Percentiles rank a stretch among this genome's conserved stretches.
These are phyloP conservation scores for Meloidogyne floridensis DNA, from an alignment of 1,140 invertebrate species.

Conservation along the genomic window DNA sequence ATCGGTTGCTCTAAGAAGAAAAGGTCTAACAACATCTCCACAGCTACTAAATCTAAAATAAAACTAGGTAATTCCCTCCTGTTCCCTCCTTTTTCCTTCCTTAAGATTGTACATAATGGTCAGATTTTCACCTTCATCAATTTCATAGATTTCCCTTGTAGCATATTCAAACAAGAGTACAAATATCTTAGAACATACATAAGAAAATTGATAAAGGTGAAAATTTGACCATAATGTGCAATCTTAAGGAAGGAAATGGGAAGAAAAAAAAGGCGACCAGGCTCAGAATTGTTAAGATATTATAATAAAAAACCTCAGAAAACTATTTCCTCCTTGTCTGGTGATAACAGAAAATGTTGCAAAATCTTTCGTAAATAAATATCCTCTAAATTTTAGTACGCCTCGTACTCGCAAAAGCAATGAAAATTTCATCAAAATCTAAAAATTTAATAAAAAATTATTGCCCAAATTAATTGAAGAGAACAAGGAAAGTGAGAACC, in stretches of 20 bases:
- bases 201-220: no score
- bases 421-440: neutral
- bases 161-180: no score
- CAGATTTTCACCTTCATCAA: no score
- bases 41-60: neutral
- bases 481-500: no score
- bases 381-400: neutral
- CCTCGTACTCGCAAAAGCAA: neutral
- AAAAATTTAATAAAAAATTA: neutral
- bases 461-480: no score
- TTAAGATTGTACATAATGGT: no score
- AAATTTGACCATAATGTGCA: no score
- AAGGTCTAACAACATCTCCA: neutral
- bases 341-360: neutral
- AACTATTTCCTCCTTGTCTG: neutral
- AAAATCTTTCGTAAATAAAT: neutral
- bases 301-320: neutral
- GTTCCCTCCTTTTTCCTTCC: no score
- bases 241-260: no score
- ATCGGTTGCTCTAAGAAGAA: neutral
- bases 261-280: no score
- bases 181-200: no score
- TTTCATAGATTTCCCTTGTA: no score
- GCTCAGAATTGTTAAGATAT: neutral
- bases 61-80: neutral